Base-by-base conservation (phyloP, 2,888 invertebrate species). In the Epinotia brunnichana region DNA sequence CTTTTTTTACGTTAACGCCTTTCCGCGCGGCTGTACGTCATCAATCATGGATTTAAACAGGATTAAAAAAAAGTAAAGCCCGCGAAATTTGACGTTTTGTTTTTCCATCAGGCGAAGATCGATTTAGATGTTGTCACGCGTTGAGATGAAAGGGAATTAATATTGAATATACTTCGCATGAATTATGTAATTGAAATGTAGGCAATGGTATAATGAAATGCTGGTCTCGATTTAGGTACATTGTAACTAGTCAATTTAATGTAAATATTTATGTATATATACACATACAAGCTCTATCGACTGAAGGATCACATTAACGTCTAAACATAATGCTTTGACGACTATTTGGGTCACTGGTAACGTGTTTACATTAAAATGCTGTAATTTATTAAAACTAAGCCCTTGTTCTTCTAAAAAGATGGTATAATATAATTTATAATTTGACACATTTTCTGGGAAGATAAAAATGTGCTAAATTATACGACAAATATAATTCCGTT, bases 11-110 rank as follows among this genome's bases (percentile, higher is more conserved):
- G 82, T 81, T 81, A 80, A 79, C 78, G 81, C 85, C 81, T 81
- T 83, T 82, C 79, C 81, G 82, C 81, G 79, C 74, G 80, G 75
- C 78, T 78, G 79, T 72, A 77, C 77, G 76, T 79, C 86, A 88
- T 88, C 88, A 86, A 88, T 88, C 88, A 88, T 74, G 70, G 70
- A 78, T 77, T 57, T 78, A 81, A 83, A 82, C 83, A 83, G 82
- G 81, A 84, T 83, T 82, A 76, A 82, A 85, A 85, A 84, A 73
- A 29, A 29, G 83, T 81, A 80, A 80, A 77, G 74, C 74, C 81
- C 83, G 86, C 83, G 81, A 83, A 83, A 78, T 82, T 77, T 77
- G 75, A 74, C 76, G 73, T 69, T 57, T 63, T 74, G 44, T 74
- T 77, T 75, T 73, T 57, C 41, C 62, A 48, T 66, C 51, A 62